Percentiles rank a stretch among this genome's conserved stretches.
These are phyloP conservation scores for Xiphias gladius DNA, from an alignment of 2,113 vertebrate species.

Conservation along the genomic window DNA sequence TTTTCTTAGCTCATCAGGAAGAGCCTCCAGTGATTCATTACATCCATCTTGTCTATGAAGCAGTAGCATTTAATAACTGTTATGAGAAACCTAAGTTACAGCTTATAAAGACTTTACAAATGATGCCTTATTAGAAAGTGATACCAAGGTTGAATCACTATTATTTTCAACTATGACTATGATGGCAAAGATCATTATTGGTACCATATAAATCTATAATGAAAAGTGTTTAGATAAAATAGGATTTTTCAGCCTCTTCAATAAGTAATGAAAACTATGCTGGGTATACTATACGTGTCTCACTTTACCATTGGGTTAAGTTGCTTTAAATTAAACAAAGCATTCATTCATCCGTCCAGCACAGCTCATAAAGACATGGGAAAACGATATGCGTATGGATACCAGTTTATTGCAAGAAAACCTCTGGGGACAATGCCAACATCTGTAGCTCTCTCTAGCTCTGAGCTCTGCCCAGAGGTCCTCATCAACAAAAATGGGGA, in stretches of 20 bases:
- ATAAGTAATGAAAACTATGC: no score
- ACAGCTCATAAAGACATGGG: constrained; percentile 23
- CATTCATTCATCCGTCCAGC: not conserved
- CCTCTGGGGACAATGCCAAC: constrained; percentile 50
- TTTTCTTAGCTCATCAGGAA: no score
- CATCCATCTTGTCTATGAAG: no score
- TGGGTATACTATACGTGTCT: not conserved
- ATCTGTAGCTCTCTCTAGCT: constrained; percentile 5
- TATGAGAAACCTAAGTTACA: no score
- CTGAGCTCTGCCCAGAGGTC: constrained; percentile 57
- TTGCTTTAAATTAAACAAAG: not conserved
- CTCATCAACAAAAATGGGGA: constrained; percentile 65
- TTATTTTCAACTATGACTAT: no score
- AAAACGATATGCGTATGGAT: constrained; percentile 54
- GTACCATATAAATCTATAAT: no score
- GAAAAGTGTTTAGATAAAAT: not conserved
- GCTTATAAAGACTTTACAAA: no score
- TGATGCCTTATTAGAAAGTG: no score
- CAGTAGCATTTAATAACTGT: no score
- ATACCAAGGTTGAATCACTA: no score
- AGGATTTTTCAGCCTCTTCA: not conserved
- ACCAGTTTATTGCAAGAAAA: constrained; percentile 81
- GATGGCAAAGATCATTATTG: no score
- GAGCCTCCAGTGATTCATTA: no score
- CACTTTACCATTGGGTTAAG: not conserved